Base-by-base conservation (phyloP, 2,888 invertebrate genomes). In the Melipona beecheii region DNA sequence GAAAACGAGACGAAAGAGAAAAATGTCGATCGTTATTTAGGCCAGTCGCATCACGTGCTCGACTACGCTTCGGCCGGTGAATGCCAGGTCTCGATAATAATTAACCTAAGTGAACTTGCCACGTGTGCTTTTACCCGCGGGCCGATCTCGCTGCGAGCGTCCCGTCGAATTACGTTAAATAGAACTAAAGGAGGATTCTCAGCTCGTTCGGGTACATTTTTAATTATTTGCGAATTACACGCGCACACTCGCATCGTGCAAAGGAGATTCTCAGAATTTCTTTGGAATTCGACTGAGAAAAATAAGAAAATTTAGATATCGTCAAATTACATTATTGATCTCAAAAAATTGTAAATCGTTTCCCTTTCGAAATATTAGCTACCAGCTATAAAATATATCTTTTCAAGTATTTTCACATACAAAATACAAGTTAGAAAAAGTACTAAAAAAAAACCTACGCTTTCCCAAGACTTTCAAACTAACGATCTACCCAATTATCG, bases 81-180 rank as follows among this genome's bases (percentile, higher is more conserved):
- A 81, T 81, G 36, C 54, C 4, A 31, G 21, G 65, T 27, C 43
- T 81, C 81, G 69, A 70, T 81, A 64, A 79, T 81, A 79, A 81
- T 81, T 81, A 81, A 69, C 73, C 69, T 79, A 58, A 81, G 81
- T 64, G 79, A 74, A 69, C 73, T 60, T 81, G 62, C 19, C 21
- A 73, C 62, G 64, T 27, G 54, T 11, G 71, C n/a, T 73, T 62
- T 58, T 58, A 58, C 15, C 56, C 60, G 36, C 5, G 65, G 17
- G 19, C 36, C 31, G 65, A 72, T 43, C 9, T 70, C 69, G 21
- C 21, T 49, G 79, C n/a, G 19, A 56, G 27, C 54, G 56, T 56
- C 27, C 27, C 15, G 64, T 56, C 75, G 43, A 78, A 49, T n/a
- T 3, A 24, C 17, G 43, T 66, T 66, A 43, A 13, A 43, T 21